Conservation (phyloP, 2,888 invertebrate species). For the Petrolisthes cinctipes region DNA sequence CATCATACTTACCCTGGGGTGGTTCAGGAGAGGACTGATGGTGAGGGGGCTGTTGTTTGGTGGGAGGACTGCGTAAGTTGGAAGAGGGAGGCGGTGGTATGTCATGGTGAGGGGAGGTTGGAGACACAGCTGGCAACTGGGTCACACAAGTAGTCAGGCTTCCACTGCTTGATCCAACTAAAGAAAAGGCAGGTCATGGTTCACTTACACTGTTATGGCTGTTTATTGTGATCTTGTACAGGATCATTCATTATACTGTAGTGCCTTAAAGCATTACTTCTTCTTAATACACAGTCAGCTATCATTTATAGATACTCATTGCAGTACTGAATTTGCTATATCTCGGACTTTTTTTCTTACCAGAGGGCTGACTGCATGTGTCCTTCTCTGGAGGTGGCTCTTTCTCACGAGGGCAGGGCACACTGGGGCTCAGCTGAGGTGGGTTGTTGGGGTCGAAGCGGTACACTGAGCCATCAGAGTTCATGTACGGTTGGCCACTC, state of each 20-base stretch:
- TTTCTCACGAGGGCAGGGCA: conserved; percentile 32
- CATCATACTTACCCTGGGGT: conserved; percentile 23
- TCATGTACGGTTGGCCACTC: conserved; percentile 82
- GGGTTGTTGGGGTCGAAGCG: conserved; percentile 77
- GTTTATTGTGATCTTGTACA: too few species aligned
- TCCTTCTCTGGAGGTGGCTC: conserved; percentile 40
- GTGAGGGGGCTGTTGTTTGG: conserved; percentile 45
- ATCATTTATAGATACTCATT: too few species aligned
- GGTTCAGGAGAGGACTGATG: conserved; percentile 53
- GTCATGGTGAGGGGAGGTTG: conserved; percentile 49
- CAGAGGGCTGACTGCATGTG: conserved; percentile 39
- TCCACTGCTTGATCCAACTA: conserved; percentile 19
- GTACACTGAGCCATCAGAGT: conserved; percentile 82
- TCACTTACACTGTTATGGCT: too few species aligned
- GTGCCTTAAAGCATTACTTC: too few species aligned
- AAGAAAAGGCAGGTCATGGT: background rate
- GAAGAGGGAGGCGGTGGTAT: conserved; percentile 38
- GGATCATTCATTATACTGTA: too few species aligned
- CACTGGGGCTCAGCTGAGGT: conserved; percentile 51
- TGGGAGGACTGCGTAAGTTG: conserved; percentile 43
- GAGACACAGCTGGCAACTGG: conserved; percentile 49
- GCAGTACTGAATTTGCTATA: background rate
- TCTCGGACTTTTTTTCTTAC: background rate
- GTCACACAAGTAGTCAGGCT: conserved; percentile 47
- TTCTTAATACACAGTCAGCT: too few species aligned